Conservation (phyloP, 2,888 invertebrate genomes). For the Oegoconia quadripuncta region DNA sequence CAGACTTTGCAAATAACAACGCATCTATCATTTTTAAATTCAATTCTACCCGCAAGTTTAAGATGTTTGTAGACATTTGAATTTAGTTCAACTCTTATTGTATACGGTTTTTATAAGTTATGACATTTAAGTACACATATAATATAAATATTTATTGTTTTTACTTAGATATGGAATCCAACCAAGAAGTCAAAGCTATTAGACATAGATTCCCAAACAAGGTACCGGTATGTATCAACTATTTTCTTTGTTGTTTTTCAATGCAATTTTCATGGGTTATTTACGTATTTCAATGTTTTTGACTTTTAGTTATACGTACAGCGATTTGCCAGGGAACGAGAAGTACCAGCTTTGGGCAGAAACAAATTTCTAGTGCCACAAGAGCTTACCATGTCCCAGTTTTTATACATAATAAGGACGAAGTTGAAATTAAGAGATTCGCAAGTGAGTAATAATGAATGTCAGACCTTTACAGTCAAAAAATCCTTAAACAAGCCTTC, state of each 20-base stretch:
- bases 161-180: too few species aligned
- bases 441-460: slow-evolving; percentile 39
- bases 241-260: not conserved
- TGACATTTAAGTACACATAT: too few species aligned
- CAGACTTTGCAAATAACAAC: too few species aligned
- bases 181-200: slow-evolving; percentile 84
- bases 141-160: too few species aligned
- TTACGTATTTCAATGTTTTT: not conserved
- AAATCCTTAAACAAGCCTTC: not conserved
- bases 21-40: too few species aligned
- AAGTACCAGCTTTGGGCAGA: slow-evolving; percentile 87
- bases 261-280: not conserved
- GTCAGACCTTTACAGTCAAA: not conserved
- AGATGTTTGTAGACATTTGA: too few species aligned
- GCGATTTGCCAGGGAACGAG: slow-evolving; percentile 85
- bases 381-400: slow-evolving; percentile 93
- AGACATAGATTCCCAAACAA: slow-evolving; percentile 87
- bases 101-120: too few species aligned
- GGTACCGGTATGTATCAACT: slow-evolving; percentile 83
- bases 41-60: too few species aligned
- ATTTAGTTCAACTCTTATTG: too few species aligned
- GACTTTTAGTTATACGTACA: slow-evolving; percentile 88
- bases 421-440: slow-evolving; percentile 71
- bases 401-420: slow-evolving; percentile 85
- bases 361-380: slow-evolving; percentile 92